Evolutionary conservation across 1,140 invertebrate species (phyloP).

Genomic region (Mesaphorura yosii): DNA sequence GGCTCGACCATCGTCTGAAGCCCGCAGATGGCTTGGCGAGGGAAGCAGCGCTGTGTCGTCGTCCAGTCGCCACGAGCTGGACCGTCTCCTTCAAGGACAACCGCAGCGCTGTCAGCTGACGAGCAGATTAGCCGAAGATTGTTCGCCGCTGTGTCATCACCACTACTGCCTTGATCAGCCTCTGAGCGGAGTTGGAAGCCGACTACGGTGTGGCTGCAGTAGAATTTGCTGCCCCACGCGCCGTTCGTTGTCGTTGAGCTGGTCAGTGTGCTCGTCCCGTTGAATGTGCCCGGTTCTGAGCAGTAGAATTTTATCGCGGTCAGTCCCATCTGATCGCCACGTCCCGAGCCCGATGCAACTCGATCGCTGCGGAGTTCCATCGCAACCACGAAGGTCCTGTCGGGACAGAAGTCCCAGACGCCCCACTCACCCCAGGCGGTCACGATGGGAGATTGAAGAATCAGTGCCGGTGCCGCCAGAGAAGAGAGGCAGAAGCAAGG

Average conservation of each 20-base stretch:
- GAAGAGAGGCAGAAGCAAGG: too few species aligned
- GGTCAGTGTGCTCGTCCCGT: neutral
- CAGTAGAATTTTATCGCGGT: too few species aligned
- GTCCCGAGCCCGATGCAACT: too few species aligned
- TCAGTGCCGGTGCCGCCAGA: too few species aligned
- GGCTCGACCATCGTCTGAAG: constrained; percentile 9
- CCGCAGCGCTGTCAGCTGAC: too few species aligned
- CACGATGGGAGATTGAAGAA: too few species aligned
- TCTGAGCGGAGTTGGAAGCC: constrained; percentile 15
- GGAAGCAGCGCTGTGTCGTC: neutral
- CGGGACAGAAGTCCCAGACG: too few species aligned
- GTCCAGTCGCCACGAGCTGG: constrained; percentile 7
- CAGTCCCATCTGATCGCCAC: too few species aligned
- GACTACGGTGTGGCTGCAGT: neutral
- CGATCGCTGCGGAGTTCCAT: too few species aligned
- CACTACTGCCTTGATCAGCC: neutral
- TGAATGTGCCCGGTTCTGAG: too few species aligned
- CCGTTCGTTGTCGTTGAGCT: neutral
- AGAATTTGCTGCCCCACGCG: constrained; percentile 1
- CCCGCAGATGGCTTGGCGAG: constrained; percentile 8
- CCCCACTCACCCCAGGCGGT: too few species aligned
- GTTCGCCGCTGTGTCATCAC: constrained; percentile 11
- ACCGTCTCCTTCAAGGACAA: constrained; percentile 2
- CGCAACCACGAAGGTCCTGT: too few species aligned
- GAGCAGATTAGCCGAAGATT: constrained; percentile 9